Base-by-base conservation (phyloP, 2,888 invertebrate genomes). In the Molorchus minor region DNA sequence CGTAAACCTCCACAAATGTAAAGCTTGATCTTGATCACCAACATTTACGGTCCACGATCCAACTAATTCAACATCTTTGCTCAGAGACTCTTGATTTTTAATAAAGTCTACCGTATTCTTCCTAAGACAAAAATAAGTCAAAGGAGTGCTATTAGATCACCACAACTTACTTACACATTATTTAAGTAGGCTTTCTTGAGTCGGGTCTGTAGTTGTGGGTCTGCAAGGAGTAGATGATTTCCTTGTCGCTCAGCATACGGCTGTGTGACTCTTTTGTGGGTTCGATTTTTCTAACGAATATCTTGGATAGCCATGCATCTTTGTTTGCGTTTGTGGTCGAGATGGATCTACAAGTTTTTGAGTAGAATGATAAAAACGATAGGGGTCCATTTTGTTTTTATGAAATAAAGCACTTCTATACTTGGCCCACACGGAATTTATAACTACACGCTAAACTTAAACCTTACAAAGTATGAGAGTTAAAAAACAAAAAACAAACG, bases 191-290 rank as follows among this genome's bases (percentile, higher is more conserved):
- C 86, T 90, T 88, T 82, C 91, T 89, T 43, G 88, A 90, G 81
- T 95, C 96, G 33, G 97, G 93, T 75, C 93, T 89, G 69, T 96
- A 93, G 80, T 96, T 94, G 81, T 98, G 96, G 64, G 96, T 97
- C 79, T 96, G 94, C 59, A 98, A 85, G 64, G 97, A 95, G 82
- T 95, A 98, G 73, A 99, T 92, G 57, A 92, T 88, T 82, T 98
- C 98, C 82, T 97, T 97, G 82, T 96, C 95, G 74, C 97, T 95
- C 44, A 98, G 86, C 90, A 97, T 93, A 65, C 96, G 90, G 75
- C 98, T 98, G 81, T 98, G 98, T 2, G 97, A 92, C 79, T 96
- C 96, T 80, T 95, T 96, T 1, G 95, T 94, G 3, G 96, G 94
- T 78, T 96, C 95, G 77, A 96, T 94, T 79, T 91, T 93, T 62